These are phyloP conservation scores for Meiosimyza platycephala DNA, from an alignment of 2,888 invertebrate species.

Conservation along the genomic window DNA sequence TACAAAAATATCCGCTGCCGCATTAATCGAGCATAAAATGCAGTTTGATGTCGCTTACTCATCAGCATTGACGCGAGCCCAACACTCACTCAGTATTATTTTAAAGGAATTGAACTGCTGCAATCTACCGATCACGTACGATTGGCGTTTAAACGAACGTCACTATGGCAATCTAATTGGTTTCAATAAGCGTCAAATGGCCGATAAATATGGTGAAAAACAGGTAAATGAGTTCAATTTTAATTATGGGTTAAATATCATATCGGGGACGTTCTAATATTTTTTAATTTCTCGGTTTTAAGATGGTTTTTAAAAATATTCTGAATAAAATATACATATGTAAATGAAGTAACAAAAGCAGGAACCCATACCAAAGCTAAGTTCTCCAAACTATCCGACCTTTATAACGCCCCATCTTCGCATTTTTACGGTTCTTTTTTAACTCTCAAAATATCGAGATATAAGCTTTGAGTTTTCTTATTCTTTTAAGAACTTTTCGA, in stretches of 20 bases:
- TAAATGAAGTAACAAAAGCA: not conserved
- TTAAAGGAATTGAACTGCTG: constrained; percentile 76
- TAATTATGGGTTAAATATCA: constrained; percentile 35
- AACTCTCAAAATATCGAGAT: no score
- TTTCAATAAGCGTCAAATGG: constrained; percentile 85
- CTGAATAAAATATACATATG: not conserved
- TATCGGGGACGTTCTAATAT: not conserved
- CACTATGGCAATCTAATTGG: constrained; percentile 91
- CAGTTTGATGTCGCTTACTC: constrained; percentile 85
- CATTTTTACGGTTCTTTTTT: no score
- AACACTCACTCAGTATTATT: constrained; percentile 77
- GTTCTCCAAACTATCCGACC: no score
- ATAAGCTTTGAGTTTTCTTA: no score
- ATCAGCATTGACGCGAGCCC: constrained; percentile 82
- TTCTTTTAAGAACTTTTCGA: no score
- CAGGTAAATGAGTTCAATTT: constrained; percentile 69
- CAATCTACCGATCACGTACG: constrained; percentile 76
- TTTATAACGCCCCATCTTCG: no score
- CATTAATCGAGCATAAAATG: constrained; percentile 76
- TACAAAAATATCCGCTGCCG: constrained; percentile 71
- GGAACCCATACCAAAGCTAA: not conserved
- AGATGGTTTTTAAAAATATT: not conserved
- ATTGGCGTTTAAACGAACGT: constrained; percentile 88
- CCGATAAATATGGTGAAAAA: constrained; percentile 85
- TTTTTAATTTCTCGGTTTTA: not conserved